Percentiles rank a stretch among this genome's conserved stretches.
Conservation (phyloP, 2,797 vertebrate species). For the Aotus griseimembra region DNA sequence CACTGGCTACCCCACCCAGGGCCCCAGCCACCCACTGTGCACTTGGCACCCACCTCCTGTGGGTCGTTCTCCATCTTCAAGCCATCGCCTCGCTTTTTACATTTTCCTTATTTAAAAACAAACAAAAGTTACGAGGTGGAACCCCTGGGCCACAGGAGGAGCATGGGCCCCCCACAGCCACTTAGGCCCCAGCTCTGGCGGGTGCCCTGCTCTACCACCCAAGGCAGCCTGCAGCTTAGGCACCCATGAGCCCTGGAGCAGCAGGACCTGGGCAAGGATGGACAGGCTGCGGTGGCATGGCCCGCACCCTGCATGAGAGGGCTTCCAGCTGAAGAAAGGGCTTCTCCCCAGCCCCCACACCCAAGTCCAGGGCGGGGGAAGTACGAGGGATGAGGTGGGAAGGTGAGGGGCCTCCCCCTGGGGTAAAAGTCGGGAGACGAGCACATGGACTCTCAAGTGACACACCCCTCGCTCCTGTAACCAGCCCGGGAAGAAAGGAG, state of each 20-base stretch:
- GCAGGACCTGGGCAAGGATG: background rate
- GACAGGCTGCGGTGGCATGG: background rate
- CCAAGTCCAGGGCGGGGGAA: background rate
- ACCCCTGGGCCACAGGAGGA: background rate
- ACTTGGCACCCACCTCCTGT: conserved; percentile 91
- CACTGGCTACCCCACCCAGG: fast-evolving
- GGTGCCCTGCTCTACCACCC: background rate
- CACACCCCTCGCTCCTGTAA: background rate
- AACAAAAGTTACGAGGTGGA: background rate
- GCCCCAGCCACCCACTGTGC: background rate
- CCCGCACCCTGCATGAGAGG: background rate
- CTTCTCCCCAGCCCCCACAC: background rate
- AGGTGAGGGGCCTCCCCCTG: background rate
- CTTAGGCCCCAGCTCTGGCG: background rate
- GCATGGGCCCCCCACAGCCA: fast-evolving
- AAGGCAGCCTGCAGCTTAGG: background rate
- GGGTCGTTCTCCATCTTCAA: conserved; percentile 98
- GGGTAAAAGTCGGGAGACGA: background rate
- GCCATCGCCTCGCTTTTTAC: conserved; percentile 94
- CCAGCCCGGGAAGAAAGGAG: background rate
- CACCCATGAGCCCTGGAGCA: background rate
- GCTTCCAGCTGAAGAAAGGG: background rate
- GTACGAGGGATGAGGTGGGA: background rate
- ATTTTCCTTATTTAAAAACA: conserved; percentile 90
- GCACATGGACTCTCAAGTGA: background rate